Percentiles rank a stretch among this genome's conserved stretches.
Conservation (phyloP, 2,797 vertebrate species). For the Sylvilagus floridanus region DNA sequence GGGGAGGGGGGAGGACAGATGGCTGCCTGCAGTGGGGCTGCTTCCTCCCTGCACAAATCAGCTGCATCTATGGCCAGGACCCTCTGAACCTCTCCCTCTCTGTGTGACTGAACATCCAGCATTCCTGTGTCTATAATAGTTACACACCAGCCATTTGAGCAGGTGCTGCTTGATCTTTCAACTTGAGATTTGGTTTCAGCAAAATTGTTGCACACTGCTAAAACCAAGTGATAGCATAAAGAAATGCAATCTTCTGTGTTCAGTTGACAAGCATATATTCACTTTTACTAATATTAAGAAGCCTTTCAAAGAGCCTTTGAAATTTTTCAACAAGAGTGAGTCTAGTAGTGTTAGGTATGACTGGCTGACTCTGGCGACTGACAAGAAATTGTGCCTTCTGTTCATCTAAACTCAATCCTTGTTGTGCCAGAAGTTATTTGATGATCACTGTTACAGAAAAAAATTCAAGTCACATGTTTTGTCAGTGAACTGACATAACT, state of each 20-base stretch:
- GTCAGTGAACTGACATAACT: neutral
- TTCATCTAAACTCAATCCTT: slow-evolving; percentile 6
- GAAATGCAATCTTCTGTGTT: neutral
- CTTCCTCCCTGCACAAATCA: slow-evolving; percentile 1
- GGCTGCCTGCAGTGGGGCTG: slow-evolving; percentile 64
- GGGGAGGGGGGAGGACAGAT: slow-evolving; percentile 63
- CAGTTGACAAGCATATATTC: neutral
- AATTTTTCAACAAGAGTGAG: slow-evolving; percentile 44
- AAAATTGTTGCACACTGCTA: slow-evolving; percentile 55
- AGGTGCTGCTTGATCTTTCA: slow-evolving; percentile 66
- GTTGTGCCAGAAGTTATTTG: slow-evolving; percentile 44
- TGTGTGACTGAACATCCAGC: slow-evolving; percentile 44
- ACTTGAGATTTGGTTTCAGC: slow-evolving; percentile 57
- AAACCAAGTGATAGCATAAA: slow-evolving; percentile 44
- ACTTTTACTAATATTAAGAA: slow-evolving; percentile 56
- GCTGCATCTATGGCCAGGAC: neutral
- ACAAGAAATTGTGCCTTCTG: slow-evolving; percentile 27
- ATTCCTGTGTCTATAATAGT: slow-evolving; percentile 46
- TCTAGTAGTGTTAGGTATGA: slow-evolving; percentile 37
- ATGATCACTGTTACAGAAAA: slow-evolving; percentile 21
- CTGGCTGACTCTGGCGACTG: neutral
- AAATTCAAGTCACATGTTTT: neutral
- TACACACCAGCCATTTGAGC: slow-evolving; percentile 58
- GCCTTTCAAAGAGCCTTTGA: neutral
- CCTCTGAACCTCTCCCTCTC: slow-evolving; percentile 14